Base-by-base conservation (phyloP, 30 jellyfish, hydroid and myxozoan species). In the Aurelia sp. region DNA sequence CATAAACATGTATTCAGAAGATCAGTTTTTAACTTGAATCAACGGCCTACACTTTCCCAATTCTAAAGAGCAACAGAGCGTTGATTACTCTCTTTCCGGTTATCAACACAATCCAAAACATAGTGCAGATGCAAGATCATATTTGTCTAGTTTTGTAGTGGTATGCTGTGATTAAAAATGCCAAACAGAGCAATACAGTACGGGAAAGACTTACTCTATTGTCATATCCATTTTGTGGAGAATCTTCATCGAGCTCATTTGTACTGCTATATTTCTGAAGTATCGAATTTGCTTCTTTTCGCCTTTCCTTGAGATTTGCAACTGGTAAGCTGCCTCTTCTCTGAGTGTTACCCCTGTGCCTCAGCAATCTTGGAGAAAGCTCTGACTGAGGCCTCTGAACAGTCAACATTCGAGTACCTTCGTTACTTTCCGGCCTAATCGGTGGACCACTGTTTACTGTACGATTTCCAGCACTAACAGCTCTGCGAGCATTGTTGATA, bases 271-370 rank as follows among this genome's bases (percentile, higher is more conserved):
- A 84, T 53, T 84, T 84, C 75, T 50, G 22, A 16, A 84, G 67
- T 33, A 84, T 71, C 18, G 77, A 51, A 27, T 7, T 58, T 3
- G 87, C 93, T 20, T 23, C 75, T 0, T 27, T 66, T 10, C 81
- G 37, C 66, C 64, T 71, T 48, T 61, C 57, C 23, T 31, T 61
- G 37, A 84, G 13, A 58, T 20, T 50, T 19, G 81, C 51, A 37
- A 73, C 75, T 8, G 93, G 93, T 64, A 84, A 76, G 22, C 93
- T 84, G 1, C 74, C 66, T 62, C 93, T 72, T 31, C 78, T 75
- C 7, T n/a, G 18, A 18, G 16, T 15, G n/a, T 17, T 50, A n/a
- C 75, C 63, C 27, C 33, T 53, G 1, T 22, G 23, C 15, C 61
- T 61, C n/a, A 44, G 41, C 53, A 44, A 68, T 19, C 77, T 15